Conservation (phyloP, 2,888 invertebrate species). For the Andrena bucephala region DNA sequence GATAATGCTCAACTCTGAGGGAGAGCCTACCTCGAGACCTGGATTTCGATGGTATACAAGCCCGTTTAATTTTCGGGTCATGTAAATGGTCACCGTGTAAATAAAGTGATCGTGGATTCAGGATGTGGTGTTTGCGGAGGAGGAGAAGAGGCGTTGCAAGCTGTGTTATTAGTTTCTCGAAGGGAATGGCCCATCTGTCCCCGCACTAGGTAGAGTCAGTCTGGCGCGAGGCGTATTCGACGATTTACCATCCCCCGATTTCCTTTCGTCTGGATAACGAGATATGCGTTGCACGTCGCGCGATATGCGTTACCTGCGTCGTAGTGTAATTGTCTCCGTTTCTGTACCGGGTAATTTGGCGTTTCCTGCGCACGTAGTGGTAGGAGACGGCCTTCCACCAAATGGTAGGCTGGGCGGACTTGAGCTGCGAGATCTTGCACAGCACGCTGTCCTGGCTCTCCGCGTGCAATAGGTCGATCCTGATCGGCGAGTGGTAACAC, state of each 20-base stretch:
- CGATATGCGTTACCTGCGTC: constrained; percentile 88
- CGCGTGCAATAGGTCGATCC: constrained; percentile 88
- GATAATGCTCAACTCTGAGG: too few species aligned
- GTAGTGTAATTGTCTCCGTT: constrained; percentile 94
- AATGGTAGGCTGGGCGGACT: constrained; percentile 90
- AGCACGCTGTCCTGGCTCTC: constrained; percentile 89
- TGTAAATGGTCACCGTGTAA: too few species aligned
- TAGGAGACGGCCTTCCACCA: constrained; percentile 96
- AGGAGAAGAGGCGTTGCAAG: too few species aligned
- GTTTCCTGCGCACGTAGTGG: constrained; percentile 91
- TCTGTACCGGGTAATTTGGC: constrained; percentile 91
- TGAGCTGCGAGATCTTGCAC: constrained; percentile 89
- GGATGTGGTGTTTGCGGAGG: too few species aligned
- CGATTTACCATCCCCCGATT: constrained; percentile 63
- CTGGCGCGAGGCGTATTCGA: constrained; percentile 58
- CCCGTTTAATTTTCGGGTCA: too few species aligned
- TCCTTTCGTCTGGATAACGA: constrained; percentile 60
- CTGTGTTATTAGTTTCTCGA: background rate
- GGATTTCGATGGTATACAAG: too few species aligned
- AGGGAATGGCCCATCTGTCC: constrained; percentile 52
- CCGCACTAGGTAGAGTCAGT: constrained; percentile 21
- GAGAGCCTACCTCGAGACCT: too few species aligned
- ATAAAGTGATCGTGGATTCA: too few species aligned
- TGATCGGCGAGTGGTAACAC: constrained; percentile 92
- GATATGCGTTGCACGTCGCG: constrained; percentile 64